Conservation (phyloP, 1,140 invertebrate species). For the Hyphantria cunea region DNA sequence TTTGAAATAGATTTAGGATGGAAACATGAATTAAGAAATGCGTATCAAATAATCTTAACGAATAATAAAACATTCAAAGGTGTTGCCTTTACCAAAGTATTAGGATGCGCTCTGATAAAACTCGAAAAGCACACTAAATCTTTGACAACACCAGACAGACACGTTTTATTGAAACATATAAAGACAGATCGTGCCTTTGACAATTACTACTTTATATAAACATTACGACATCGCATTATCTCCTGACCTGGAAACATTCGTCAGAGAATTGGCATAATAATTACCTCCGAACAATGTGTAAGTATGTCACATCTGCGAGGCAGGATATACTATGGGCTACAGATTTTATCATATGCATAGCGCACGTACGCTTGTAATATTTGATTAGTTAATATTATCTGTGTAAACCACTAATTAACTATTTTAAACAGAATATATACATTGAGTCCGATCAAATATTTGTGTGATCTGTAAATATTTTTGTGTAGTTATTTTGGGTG, state of each 20-base stretch:
- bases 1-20: no score
- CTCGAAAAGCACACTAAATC: not conserved
- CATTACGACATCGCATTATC: slow-evolving; percentile 2
- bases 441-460: no score
- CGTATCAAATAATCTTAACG: no score
- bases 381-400: no score
- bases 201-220: not conserved
- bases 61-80: no score
- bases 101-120: not conserved
- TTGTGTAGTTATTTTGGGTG: no score
- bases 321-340: not conserved
- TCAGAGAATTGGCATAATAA: not conserved
- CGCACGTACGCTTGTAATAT: no score
- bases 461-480: no score
- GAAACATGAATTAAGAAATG: no score
- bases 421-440: no score
- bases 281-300: not conserved
- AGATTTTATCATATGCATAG: not conserved
- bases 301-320: not conserved
- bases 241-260: not conserved
- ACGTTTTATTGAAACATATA: slow-evolving; percentile 7
- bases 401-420: no score
- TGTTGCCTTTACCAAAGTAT: not conserved
- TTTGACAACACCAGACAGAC: no score
- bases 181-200: slow-evolving; percentile 9